Base-by-base conservation (phyloP, 2,888 invertebrate genomes). In the Perdita meconis region DNA sequence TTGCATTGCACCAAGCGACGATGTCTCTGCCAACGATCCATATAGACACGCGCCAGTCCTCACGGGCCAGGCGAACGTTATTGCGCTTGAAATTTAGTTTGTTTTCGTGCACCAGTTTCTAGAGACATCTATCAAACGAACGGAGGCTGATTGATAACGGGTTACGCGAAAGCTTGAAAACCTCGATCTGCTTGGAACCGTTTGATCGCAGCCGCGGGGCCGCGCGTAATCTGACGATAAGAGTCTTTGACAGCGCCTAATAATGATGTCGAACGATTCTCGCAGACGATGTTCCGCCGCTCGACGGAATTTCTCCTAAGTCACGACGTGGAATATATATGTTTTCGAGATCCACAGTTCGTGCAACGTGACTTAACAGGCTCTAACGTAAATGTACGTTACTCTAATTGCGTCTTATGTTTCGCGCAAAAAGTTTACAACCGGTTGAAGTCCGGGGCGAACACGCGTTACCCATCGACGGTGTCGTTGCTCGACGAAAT, bases 1-100 rank as follows among this genome's bases (percentile, higher is more conserved):
- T 90, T 82, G 87, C 83, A 86, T 76, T 83, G 77, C 75, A 53
- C 80, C 70, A 19, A 19, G 47, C 22, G 44, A 59, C 72, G 68
- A 75, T 79, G 76, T 34, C 71, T 77, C 60, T 82, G 81, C 76
- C 83, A 86, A 81, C 75, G 60, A 74, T 64, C 63, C 61, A 34
- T 55, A 77, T 65, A 77, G 61, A 74, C 57, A 42, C n/a, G 42
- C n/a, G 19, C 8, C 60, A 60, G 60, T 40, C n/a, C n/a, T n/a
- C n/a, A n/a, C 42, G 67, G 64, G 53, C 56, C 59, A 44, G 57
- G 44, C 34, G n/a, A 56, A 24, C 53, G 30, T 59, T 53, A 47
- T 65, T 47, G 24, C 67, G 50, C 26, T 36, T 50, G 64, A 53
- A n/a, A 60, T 51, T 63, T 47, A 50, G 55, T 65, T 78, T 78